A percentile compares a stretch with the other conserved stretches of the same genome.
Evolutionary conservation across 2,888 invertebrate species (phyloP).

Genomic region (Graphium colonna): DNA sequence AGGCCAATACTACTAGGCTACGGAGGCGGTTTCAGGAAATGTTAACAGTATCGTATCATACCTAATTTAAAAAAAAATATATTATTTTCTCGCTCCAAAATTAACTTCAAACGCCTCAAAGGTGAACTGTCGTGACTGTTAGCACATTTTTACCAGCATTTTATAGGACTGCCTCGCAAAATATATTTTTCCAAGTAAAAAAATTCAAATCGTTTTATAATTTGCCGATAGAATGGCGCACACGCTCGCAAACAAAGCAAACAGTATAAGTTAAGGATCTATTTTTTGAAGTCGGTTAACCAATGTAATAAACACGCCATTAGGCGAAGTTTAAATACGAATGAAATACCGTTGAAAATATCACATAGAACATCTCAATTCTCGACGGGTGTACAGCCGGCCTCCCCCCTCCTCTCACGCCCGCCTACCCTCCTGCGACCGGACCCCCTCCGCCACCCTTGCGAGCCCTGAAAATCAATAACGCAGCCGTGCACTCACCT

Average conservation of each 20-base stretch:
- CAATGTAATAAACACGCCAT: not conserved
- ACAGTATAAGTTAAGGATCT: not conserved
- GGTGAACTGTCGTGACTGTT: too few relatives aligned
- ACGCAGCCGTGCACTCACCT: constrained; percentile 22
- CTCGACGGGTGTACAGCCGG: not conserved
- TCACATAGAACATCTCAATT: constrained; percentile 7
- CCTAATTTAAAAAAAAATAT: too few relatives aligned
- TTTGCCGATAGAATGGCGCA: not conserved
- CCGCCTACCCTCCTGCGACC: not conserved
- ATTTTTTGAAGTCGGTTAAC: not conserved
- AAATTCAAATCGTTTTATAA: not conserved
- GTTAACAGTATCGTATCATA: too few relatives aligned
- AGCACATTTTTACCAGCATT: too few relatives aligned
- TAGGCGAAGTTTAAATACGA: not conserved
- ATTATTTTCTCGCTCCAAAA: too few relatives aligned
- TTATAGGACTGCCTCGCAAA: too few relatives aligned
- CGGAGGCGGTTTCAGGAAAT: too few relatives aligned
- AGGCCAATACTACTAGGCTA: too few relatives aligned
- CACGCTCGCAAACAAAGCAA: not conserved
- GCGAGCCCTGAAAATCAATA: constrained; percentile 22
- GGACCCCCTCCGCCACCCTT: constrained; percentile 3
- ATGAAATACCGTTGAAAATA: not conserved
- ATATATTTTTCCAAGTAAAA: not conserved
- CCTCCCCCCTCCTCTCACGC: not conserved
- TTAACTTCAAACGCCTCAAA: too few relatives aligned